Conservation (phyloP, 2,113 vertebrate species). For the Aptenodytes forsteri region DNA sequence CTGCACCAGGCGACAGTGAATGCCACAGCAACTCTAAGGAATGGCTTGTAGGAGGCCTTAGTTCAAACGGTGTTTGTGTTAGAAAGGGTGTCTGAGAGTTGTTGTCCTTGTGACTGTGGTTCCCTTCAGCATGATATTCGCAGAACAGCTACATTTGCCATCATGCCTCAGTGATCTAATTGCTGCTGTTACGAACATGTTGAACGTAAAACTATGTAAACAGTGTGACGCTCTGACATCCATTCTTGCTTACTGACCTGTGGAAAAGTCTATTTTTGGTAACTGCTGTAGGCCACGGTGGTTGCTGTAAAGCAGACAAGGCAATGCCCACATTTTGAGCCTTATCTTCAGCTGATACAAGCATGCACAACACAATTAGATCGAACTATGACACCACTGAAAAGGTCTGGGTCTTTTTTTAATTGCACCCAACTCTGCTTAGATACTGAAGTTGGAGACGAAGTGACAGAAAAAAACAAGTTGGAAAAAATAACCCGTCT, state of each 20-base stretch:
- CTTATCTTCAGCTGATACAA: not conserved
- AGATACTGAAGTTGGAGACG: not conserved
- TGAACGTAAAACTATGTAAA: conserved; percentile 58
- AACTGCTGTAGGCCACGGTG: conserved; percentile 16
- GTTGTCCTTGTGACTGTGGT: not conserved
- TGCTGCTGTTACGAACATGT: not conserved
- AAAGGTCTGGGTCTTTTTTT: not conserved
- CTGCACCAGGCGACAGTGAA: not conserved
- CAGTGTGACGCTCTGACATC: conserved; percentile 14
- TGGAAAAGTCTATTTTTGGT: conserved; percentile 73
- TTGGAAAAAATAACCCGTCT: not conserved
- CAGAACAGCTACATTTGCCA: not conserved
- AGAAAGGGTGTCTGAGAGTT: not conserved
- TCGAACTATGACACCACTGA: not conserved
- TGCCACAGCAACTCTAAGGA: not conserved
- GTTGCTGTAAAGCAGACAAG: not conserved
- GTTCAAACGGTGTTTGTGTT: not conserved
- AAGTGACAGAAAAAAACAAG: not conserved
- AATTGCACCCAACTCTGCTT: not conserved
- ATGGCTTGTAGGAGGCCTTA: not conserved
- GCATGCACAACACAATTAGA: not conserved
- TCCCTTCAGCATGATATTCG: not conserved
- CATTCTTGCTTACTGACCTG: conserved; percentile 71
- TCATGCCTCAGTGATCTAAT: conserved; percentile 36
- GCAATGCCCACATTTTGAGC: not conserved